Conservation (phyloP, 2,797 vertebrate genomes). For the Cossypha caffra region DNA sequence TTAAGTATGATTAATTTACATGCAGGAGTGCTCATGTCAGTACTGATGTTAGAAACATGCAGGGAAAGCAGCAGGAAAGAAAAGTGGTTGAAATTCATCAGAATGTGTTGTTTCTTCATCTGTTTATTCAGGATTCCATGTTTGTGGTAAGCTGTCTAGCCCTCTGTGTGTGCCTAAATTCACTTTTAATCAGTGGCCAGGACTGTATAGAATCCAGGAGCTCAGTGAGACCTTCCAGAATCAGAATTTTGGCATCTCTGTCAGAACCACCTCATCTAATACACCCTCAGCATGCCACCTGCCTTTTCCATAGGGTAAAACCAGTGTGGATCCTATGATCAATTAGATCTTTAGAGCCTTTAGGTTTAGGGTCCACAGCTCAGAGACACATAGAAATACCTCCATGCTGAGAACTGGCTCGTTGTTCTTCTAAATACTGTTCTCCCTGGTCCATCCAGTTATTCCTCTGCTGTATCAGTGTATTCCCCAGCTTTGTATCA, state of each 20-base stretch:
- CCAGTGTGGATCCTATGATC: neutral
- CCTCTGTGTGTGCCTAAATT: neutral
- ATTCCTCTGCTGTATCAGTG: neutral
- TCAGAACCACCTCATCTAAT: too few relatives aligned
- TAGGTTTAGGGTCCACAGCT: neutral
- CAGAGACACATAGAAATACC: neutral
- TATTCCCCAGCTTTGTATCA: neutral
- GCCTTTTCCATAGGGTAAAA: neutral
- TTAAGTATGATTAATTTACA: neutral
- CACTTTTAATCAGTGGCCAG: neutral
- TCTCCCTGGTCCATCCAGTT: neutral
- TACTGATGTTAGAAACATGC: neutral
- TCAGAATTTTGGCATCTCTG: too few relatives aligned
- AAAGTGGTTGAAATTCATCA: neutral
- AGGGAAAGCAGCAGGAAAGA: neutral
- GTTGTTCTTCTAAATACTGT: neutral
- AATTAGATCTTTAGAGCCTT: too few relatives aligned
- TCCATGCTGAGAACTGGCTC: neutral
- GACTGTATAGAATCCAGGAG: neutral
- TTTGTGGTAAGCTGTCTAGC: neutral
- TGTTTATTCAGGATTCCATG: neutral
- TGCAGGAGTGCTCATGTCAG: rapidly evolving
- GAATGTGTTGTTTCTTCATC: neutral
- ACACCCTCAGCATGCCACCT: neutral
- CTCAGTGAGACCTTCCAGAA: neutral